These are phyloP conservation scores for Pteropus rufus DNA, from an alignment of 2,797 vertebrate genomes.

Conservation along the genomic window DNA sequence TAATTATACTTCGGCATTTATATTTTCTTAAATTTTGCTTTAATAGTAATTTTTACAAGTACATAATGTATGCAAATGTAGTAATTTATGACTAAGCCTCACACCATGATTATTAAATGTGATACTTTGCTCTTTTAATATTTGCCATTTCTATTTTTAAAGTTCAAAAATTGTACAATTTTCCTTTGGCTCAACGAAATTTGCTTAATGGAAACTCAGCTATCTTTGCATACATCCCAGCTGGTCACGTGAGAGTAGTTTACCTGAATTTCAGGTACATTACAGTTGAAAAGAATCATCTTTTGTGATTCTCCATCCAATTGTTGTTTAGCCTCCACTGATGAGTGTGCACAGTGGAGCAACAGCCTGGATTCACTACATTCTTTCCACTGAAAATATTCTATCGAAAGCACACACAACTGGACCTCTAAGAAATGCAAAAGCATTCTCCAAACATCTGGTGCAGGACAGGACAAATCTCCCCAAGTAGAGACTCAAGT, in stretches of 20 bases:
- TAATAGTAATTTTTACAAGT: neutral
- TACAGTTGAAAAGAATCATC: neutral
- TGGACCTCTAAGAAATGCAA: neutral
- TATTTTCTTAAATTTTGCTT: neutral
- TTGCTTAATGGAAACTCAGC: neutral
- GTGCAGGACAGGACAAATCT: no score
- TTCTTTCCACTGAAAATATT: neutral
- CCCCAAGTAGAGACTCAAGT: no score
- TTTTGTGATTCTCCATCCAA: neutral
- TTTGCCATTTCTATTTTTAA: conserved; percentile 20
- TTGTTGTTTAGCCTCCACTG: neutral
- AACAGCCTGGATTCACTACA: neutral
- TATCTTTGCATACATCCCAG: neutral
- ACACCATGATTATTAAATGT: neutral
- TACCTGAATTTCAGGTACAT: neutral
- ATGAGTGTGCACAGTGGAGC: neutral
- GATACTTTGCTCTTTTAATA: neutral
- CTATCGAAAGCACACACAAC: neutral
- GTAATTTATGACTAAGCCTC: neutral
- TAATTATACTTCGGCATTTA: neutral
- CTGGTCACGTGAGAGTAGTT: neutral
- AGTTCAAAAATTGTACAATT: neutral
- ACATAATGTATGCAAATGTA: neutral
- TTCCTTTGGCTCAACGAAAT: neutral
- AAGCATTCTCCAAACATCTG: neutral